A percentile compares a stretch with the other conserved stretches of the same genome.
Conservation (phyloP, 2,113 vertebrate genomes). For the Gallinago paraguaiae region DNA sequence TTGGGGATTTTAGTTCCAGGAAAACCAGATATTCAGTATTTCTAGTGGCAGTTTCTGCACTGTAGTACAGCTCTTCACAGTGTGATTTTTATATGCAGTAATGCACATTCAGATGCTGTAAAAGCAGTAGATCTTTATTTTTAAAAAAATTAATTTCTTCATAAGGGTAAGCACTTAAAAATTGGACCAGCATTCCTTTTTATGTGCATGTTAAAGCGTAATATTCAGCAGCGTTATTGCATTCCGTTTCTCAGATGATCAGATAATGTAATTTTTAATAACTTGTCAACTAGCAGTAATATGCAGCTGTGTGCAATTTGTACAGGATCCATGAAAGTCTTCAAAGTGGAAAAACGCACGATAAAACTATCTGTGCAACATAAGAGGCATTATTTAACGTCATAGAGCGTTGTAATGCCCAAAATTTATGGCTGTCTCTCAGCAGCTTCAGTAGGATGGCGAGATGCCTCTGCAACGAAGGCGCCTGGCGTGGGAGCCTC, state of each 20-base stretch:
- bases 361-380: conserved; percentile 47
- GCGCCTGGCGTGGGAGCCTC: background rate
- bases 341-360: conserved; percentile 27
- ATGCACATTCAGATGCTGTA: background rate
- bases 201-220: background rate
- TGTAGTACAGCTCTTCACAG: background rate
- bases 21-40: background rate
- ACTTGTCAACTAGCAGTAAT: conserved; percentile 25
- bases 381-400: conserved; percentile 35
- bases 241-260: background rate
- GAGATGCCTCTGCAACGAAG: background rate
- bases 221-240: background rate
- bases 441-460: background rate
- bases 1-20: background rate
- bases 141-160: background rate
- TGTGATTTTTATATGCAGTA: background rate
- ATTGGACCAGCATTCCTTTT: background rate
- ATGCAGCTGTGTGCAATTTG: conserved; percentile 23
- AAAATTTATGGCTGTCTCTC: conserved; percentile 20
- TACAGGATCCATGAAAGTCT: conserved; percentile 13
- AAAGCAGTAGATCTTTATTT: conserved; percentile 13
- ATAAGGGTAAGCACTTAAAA: background rate
- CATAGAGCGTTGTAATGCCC: conserved; percentile 21
- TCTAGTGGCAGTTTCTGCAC: background rate
- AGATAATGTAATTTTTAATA: conserved; percentile 54